Evolutionary conservation across 2,888 invertebrate species (phyloP), one percentile per base, ranked within the genome.

Genomic region (Hypena proboscidalis): DNA sequence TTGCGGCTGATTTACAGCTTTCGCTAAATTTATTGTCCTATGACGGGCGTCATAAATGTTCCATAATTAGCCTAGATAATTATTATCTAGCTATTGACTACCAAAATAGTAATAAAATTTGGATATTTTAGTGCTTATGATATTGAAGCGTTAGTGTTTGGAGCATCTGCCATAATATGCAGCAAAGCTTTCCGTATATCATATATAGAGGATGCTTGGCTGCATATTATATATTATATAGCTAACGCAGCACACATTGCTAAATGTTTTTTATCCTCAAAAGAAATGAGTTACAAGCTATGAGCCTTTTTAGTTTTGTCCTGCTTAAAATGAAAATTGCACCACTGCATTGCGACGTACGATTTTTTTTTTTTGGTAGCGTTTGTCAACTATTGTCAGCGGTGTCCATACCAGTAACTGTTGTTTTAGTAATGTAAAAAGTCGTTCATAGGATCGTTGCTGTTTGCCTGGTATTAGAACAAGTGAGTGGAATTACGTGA

Each of bases 171-270:
- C 40, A 40, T 33, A 19, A 41, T 41, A 13, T 15, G 29, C 34
- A 41, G 34, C 33, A 20, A 32, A 21, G 36, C 32, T 20, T 43
- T 21, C 36, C 36, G 36, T 27, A 43, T 33, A 13, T 43, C 36
- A 4, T 37, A 27, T 15, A n/a, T n/a, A n/a, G n/a, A n/a, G n/a
- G n/a, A n/a, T n/a, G n/a, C n/a, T n/a, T n/a, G n/a, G n/a, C n/a
- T n/a, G n/a, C n/a, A n/a, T n/a, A n/a, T n/a, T n/a, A n/a, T n/a
- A n/a, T n/a, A n/a, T n/a, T n/a, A n/a, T n/a, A n/a, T n/a, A 21
- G 40, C 45, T 11, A 45, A 39, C 31, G 39, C 45, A 40, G 39
- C 39, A 46, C 40, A 46, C 40, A 34, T 40, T 20, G 35, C 46
- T 40, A 46, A 31, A 35, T 45, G 39, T 31, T 13, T 39, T 25